A percentile compares a stretch with the other conserved stretches of the same genome.
Evolutionary conservation across 2,888 invertebrate species (phyloP).

Genomic region (Hypercompe scribonia): DNA sequence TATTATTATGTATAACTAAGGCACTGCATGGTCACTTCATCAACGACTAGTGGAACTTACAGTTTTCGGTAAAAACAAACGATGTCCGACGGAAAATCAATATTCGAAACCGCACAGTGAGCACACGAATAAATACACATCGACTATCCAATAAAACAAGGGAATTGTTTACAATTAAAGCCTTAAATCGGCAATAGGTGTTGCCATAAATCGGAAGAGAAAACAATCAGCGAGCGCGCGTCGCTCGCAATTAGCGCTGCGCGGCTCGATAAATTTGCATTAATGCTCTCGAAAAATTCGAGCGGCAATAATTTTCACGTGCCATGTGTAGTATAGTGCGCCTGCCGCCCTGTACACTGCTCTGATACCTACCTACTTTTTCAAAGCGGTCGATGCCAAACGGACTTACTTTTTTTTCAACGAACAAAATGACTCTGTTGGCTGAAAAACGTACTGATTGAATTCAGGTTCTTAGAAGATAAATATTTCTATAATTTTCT

Average conservation of each 20-base stretch:
- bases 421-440: constrained; percentile 41
- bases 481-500: neutral
- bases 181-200: constrained; percentile 87
- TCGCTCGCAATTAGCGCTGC: constrained; percentile 85
- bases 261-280: constrained; percentile 86
- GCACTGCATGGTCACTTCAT: constrained; percentile 1
- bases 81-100: constrained; percentile 74
- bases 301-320: constrained; percentile 83
- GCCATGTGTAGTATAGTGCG: constrained; percentile 75
- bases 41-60: constrained; percentile 61
- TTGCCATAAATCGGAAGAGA: constrained; percentile 85
- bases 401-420: constrained; percentile 46
- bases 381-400: constrained; percentile 53
- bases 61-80: constrained; percentile 60
- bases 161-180: constrained; percentile 86
- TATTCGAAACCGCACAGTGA: constrained; percentile 80
- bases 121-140: constrained; percentile 81
- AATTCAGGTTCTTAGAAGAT: constrained; percentile 34
- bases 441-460: constrained; percentile 22
- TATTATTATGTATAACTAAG: no score
- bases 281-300: constrained; percentile 86
- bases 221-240: constrained; percentile 85
- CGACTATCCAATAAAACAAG: constrained; percentile 86
- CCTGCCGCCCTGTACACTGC: constrained; percentile 50
- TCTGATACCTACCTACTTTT: constrained; percentile 35